These are phyloP conservation scores for Drosophila merina DNA, from an alignment of 2,888 invertebrate genomes.

Conservation along the genomic window DNA sequence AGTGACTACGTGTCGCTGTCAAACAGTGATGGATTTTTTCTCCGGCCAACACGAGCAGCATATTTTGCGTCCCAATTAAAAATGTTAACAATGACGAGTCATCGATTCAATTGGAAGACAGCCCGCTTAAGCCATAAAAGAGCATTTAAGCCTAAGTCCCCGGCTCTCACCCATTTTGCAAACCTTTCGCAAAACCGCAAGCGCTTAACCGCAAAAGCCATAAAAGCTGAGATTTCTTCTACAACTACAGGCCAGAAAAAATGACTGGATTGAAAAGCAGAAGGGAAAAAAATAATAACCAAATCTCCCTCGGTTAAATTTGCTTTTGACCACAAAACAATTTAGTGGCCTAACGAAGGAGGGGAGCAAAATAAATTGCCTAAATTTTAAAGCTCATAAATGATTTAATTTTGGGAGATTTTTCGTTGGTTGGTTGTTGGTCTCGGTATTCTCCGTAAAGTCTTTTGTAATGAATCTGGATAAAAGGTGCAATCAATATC, in stretches of 20 bases:
- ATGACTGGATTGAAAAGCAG: background rate
- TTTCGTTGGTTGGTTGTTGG: constrained; percentile 19
- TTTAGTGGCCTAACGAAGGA: constrained; percentile 46
- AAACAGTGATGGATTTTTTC: constrained; percentile 54
- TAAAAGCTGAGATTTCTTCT: constrained; percentile 66
- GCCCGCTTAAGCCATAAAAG: constrained; percentile 65
- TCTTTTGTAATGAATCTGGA: constrained; percentile 36
- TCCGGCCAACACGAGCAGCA: constrained; percentile 54
- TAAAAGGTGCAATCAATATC: constrained; percentile 68
- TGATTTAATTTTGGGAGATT: constrained; percentile 63
- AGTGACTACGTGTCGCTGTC: constrained; percentile 72
- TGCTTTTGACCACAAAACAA: constrained; percentile 69
- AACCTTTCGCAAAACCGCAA: constrained; percentile 51
- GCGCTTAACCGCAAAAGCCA: constrained; percentile 65
- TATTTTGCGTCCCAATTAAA: constrained; percentile 76
- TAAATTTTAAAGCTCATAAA: constrained; percentile 49
- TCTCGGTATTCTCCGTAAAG: constrained; percentile 6
- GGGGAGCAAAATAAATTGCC: constrained; percentile 54
- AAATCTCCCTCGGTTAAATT: constrained; percentile 39
- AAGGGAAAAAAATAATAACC: constrained; percentile 27
- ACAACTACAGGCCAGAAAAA: constrained; percentile 1
- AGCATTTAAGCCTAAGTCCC: constrained; percentile 60
- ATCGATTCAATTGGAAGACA: constrained; percentile 67
- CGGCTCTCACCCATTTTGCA: constrained; percentile 20
- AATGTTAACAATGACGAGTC: constrained; percentile 48